Percentiles rank a stretch among this genome's conserved stretches.
Evolutionary conservation across 2,888 invertebrate genomes (phyloP).

Genomic region (Galeruca laticollis): DNA sequence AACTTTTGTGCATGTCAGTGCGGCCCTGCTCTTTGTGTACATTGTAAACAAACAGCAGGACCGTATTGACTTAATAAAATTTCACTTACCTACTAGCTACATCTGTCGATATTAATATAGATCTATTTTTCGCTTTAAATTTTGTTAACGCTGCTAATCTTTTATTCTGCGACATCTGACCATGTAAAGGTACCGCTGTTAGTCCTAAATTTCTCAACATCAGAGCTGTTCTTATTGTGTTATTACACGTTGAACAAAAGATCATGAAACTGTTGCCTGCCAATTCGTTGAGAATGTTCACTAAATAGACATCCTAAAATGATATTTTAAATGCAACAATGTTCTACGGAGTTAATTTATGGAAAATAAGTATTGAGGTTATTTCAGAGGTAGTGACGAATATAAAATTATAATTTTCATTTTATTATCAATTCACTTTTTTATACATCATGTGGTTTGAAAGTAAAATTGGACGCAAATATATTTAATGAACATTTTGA

Average conservation of each 20-base stretch:
- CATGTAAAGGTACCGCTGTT: constrained; percentile 96
- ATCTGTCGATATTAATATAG: constrained; percentile 97
- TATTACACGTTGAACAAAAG: constrained; percentile 95
- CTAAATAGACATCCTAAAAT: constrained; percentile 91
- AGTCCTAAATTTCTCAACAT: constrained; percentile 92
- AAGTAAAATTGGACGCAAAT: no score
- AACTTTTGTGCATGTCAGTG: no score
- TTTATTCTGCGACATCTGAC: constrained; percentile 98
- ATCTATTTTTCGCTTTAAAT: constrained; percentile 93
- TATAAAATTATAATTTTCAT: constrained; percentile 45
- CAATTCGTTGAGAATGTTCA: constrained; percentile 94
- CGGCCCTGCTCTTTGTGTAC: no score
- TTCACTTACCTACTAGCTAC: constrained; percentile 89
- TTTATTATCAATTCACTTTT: constrained; percentile 39
- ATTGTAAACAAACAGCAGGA: no score
- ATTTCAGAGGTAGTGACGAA: constrained; percentile 62
- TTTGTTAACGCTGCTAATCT: constrained; percentile 95
- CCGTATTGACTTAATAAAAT: not conserved
- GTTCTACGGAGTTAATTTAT: not conserved
- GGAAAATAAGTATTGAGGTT: not conserved
- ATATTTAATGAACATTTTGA: no score
- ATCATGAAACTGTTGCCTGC: constrained; percentile 97
- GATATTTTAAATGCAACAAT: not conserved
- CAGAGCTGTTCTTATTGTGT: constrained; percentile 89
- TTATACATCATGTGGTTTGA: constrained; percentile 49